Percentiles rank a stretch among this genome's conserved stretches.
Evolutionary conservation across 2,888 invertebrate genomes (phyloP).

Genomic region (Exocentrus adspersus): DNA sequence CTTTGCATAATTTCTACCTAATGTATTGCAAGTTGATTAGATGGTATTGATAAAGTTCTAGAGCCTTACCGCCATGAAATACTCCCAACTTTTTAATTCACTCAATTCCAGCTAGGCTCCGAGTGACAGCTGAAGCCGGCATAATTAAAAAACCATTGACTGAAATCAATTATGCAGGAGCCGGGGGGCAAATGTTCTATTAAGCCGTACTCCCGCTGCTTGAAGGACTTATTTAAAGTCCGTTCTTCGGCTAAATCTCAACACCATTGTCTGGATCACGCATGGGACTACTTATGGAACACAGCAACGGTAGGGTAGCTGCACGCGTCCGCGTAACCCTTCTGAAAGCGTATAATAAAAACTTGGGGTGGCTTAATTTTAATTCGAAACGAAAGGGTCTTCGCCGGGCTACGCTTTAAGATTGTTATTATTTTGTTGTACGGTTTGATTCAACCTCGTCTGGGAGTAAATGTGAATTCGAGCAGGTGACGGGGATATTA

Average conservation of each 20-base stretch:
- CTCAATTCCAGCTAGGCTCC: constrained; percentile 19
- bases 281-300: constrained; percentile 42
- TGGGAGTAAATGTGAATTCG: no score
- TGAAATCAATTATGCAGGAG: constrained; percentile 42
- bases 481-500: no score
- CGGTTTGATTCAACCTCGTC: constrained; percentile 2
- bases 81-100: constrained; percentile 15
- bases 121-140: constrained; percentile 33
- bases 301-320: constrained; percentile 34
- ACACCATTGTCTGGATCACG: constrained; percentile 57
- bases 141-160: constrained; percentile 37
- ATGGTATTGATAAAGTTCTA: neutral
- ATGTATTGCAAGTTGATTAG: no score
- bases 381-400: constrained; percentile 27
- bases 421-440: constrained; percentile 25
- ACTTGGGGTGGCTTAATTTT: constrained; percentile 32
- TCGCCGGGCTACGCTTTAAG: constrained; percentile 13
- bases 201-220: constrained; percentile 26
- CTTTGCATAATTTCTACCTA: no score
- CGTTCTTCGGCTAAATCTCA: constrained; percentile 50
- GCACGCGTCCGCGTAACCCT: constrained; percentile 40
- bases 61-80: neutral
- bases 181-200: constrained; percentile 31
- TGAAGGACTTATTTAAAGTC: constrained; percentile 24
- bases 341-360: constrained; percentile 37